Percentiles rank a stretch among this genome's conserved stretches.
Evolutionary conservation across 1,140 invertebrate genomes (phyloP).

Genomic region (Ostrea edulis): DNA sequence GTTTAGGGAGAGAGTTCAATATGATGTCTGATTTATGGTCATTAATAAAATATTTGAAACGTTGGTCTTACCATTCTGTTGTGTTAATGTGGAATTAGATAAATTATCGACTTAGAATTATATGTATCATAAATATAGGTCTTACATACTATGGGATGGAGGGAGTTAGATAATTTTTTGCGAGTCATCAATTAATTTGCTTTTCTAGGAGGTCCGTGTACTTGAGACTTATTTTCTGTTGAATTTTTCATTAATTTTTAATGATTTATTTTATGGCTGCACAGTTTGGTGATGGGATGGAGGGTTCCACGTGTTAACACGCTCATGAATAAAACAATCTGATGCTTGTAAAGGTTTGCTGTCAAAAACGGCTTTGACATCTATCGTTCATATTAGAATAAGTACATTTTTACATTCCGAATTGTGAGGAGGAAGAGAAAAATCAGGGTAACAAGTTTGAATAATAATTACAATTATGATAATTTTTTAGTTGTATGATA

Average conservation of each 20-base stretch:
- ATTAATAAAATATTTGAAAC: conserved; percentile 39
- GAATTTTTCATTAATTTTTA: conserved; percentile 36
- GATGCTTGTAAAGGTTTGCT: conserved; percentile 22
- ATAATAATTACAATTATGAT: conserved; percentile 26
- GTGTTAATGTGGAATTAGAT: background rate
- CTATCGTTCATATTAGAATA: conserved; percentile 20
- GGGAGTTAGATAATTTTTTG: conserved; percentile 11
- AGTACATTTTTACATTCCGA: conserved; percentile 21
- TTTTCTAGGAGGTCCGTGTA: conserved; percentile 8
- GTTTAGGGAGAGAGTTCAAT: conserved; percentile 9
- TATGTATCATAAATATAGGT: background rate
- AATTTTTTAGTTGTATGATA: background rate
- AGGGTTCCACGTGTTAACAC: background rate
- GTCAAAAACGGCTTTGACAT: conserved; percentile 11
- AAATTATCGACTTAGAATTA: background rate
- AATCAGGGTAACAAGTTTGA: background rate
- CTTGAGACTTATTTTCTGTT: conserved; percentile 8
- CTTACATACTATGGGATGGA: background rate
- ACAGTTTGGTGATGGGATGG: background rate
- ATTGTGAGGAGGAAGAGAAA: conserved; percentile 31
- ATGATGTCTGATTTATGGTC: conserved; percentile 16
- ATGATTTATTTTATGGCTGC: conserved; percentile 39
- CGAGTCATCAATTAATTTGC: conserved; percentile 19
- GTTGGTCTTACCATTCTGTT: background rate
- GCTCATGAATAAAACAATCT: conserved; percentile 32